Base-by-base conservation (phyloP, 2,888 invertebrate species). In the Gnatocerus cornutus region DNA sequence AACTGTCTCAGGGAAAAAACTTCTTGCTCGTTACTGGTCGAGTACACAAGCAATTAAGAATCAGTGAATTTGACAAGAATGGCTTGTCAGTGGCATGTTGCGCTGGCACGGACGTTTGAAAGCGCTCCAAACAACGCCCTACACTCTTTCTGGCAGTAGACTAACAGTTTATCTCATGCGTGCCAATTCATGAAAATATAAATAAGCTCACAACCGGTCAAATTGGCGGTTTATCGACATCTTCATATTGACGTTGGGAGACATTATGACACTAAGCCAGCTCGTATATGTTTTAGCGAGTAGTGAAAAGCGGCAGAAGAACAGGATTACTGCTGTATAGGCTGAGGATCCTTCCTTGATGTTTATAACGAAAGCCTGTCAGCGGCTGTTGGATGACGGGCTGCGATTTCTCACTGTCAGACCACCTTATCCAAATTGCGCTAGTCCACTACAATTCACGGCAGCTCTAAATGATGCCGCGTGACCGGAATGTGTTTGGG, bases 371-470 rank as follows among this genome's bases (percentile, higher is more conserved):
- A 76, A 76, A 74, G 74, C 68, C 79, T 82, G 82, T 83, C 82
- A 81, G 79, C 81, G 78, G 74, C 77, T 80, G 79, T 79, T 79
- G 80, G 80, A 82, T 81, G 76, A 81, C 80, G 78, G 79, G 74
- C 74, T 71, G 77, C 82, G 80, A 83, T 83, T 83, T 81, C 82
- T 83, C 82, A 82, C 80, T 82, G 83, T 83, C 83, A 79, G 77
- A 73, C 78, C 73, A 82, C 81, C 82, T 82, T 83, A 80, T 79
- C 80, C 81, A 82, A 83, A 83, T 82, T 82, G 80, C 78, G 71
- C 76, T 75, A 78, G 77, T 79, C 79, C 76, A 77, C 77, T 80
- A 79, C 78, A 81, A 80, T 80, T 81, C 79, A 79, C 77, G 72
- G 75, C 74, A 73, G 74, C 77, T 77, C 76, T 78, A 80, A 82